A percentile compares a stretch with the other conserved stretches of the same genome.
These are phyloP conservation scores for Oryzias javanicus DNA, from an alignment of 2,113 vertebrate genomes.

Conservation along the genomic window DNA sequence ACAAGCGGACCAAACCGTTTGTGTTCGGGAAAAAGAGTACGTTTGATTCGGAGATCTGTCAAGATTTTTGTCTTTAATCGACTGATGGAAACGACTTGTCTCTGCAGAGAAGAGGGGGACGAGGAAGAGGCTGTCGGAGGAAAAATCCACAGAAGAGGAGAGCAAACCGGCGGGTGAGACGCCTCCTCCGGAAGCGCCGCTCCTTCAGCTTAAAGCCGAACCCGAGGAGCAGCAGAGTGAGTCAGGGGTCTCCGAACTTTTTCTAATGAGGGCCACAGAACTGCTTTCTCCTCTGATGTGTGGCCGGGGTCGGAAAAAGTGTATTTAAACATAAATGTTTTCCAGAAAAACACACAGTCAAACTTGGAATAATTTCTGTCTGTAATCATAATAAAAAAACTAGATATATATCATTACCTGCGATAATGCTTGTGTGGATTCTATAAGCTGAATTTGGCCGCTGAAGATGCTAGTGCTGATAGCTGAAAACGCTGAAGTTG, in stretches of 20 bases:
- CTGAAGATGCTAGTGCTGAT: too few relatives aligned
- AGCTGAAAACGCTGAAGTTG: too few relatives aligned
- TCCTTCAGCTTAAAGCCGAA: slow-evolving; percentile 67
- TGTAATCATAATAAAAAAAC: too few relatives aligned
- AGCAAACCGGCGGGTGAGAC: background rate
- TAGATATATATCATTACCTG: too few relatives aligned
- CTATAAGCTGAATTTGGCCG: too few relatives aligned
- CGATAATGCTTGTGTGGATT: too few relatives aligned
- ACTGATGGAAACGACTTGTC: background rate
- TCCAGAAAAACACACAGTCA: too few relatives aligned
- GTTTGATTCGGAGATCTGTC: slow-evolving; percentile 44
- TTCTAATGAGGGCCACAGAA: too few relatives aligned
- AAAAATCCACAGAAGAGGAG: slow-evolving; percentile 2
- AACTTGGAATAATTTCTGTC: too few relatives aligned
- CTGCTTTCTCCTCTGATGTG: too few relatives aligned
- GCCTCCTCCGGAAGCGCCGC: slow-evolving; percentile 8
- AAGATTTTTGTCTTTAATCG: background rate
- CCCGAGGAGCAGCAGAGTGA: slow-evolving; percentile 70
- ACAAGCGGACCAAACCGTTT: slow-evolving; percentile 80
- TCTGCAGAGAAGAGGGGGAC: slow-evolving; percentile 49
- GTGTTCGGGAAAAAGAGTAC: slow-evolving; percentile 83
- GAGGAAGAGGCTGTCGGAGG: slow-evolving; percentile 57
- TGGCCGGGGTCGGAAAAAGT: too few relatives aligned
- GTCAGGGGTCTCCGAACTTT: slow-evolving; percentile 14
- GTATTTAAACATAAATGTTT: too few relatives aligned